Percentiles rank a stretch among this genome's conserved stretches.
phyloP scores from a whole-genome alignment of 1,140 invertebrate species.

The Carposina sasakii region DNA sequence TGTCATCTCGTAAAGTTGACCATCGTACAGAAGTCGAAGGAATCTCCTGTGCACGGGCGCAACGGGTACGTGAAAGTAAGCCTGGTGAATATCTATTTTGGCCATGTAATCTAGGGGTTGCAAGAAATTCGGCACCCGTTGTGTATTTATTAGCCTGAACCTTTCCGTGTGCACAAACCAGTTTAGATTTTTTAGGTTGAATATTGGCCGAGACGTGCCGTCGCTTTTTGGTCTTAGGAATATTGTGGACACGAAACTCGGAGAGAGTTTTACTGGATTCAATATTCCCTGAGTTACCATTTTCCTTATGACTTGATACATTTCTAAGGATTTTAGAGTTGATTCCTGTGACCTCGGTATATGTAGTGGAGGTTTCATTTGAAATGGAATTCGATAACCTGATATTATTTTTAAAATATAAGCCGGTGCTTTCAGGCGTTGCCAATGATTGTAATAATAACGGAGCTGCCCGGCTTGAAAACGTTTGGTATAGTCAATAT shows the following conservation, averaged over 20 bases:
- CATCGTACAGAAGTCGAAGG: neutral
- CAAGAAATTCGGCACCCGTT: neutral
- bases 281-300: too few relatives aligned
- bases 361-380: too few relatives aligned
- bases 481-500: too few relatives aligned
- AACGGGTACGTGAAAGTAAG: neutral
- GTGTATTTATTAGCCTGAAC: neutral
- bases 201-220: neutral
- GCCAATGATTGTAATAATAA: too few relatives aligned
- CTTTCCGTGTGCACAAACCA: neutral
- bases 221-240: constrained; percentile 1
- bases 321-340: too few relatives aligned
- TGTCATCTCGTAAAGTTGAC: neutral
- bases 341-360: too few relatives aligned
- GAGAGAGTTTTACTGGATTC: too few relatives aligned
- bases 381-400: too few relatives aligned
- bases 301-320: too few relatives aligned
- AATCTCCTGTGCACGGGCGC: neutral
- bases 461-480: too few relatives aligned
- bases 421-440: too few relatives aligned
- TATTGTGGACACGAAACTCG: neutral
- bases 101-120: neutral
- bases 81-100: neutral
- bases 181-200: neutral
- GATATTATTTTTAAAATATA: too few relatives aligned